Conservation (phyloP, 2,113 vertebrate genomes). For the Larimichthys crocea region DNA sequence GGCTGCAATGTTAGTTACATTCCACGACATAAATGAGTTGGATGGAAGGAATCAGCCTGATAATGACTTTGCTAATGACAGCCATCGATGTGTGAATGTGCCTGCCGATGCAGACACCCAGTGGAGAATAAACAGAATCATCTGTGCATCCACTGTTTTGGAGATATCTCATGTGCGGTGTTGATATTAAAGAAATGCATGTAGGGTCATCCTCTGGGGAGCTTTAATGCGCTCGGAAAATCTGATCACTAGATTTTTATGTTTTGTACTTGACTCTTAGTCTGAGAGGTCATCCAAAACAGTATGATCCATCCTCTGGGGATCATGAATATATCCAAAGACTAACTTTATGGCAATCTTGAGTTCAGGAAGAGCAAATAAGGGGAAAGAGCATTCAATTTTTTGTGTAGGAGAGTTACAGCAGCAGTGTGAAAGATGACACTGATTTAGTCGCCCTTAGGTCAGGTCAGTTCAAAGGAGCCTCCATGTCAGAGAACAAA, state of each 20-base stretch:
- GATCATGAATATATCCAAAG: neutral
- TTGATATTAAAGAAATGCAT: neutral
- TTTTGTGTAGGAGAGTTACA: neutral
- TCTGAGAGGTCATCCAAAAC: neutral
- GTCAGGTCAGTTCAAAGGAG: slow-evolving; percentile 29
- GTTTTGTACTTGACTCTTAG: neutral
- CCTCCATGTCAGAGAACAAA: slow-evolving; percentile 34
- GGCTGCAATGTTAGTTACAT: too few relatives aligned
- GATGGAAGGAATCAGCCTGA: too few relatives aligned
- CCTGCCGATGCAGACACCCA: too few relatives aligned
- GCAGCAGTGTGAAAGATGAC: slow-evolving; percentile 19
- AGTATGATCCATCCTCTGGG: neutral
- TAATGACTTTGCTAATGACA: too few relatives aligned
- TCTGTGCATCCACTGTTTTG: neutral
- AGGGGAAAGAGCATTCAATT: too few relatives aligned
- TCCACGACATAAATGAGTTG: too few relatives aligned
- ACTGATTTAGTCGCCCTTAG: neutral
- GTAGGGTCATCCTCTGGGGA: neutral
- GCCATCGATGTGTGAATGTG: too few relatives aligned
- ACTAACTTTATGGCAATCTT: neutral
- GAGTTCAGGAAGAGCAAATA: neutral
- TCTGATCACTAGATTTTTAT: neutral
- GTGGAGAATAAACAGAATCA: too few relatives aligned
- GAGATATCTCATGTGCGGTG: neutral
- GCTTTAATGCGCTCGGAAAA: neutral